Percentiles rank a stretch among this genome's conserved stretches.
Evolutionary conservation across 1,140 invertebrate genomes (phyloP).

Genomic region (Papilio machaon): DNA sequence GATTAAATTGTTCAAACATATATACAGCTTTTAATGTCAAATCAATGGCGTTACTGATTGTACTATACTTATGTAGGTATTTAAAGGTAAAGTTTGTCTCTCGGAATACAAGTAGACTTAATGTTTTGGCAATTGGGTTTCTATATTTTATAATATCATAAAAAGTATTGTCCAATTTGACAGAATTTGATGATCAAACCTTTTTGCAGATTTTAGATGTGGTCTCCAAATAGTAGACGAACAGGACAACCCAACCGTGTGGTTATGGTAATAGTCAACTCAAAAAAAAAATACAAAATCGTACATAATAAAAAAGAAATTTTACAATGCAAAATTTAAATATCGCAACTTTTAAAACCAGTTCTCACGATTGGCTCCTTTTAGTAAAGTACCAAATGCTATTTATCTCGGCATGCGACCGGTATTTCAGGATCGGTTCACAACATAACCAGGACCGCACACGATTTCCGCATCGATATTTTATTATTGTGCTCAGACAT

Average conservation of each 20-base stretch:
- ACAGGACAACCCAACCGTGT: neutral
- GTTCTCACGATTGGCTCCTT: slow-evolving; percentile 14
- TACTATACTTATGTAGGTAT: neutral
- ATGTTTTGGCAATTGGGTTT: neutral
- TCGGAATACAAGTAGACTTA: neutral
- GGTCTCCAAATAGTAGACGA: neutral
- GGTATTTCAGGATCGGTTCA: slow-evolving; percentile 37
- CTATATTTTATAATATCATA: neutral
- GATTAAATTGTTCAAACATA: slow-evolving; percentile 25
- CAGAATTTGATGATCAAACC: no score
- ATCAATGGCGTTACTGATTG: slow-evolving; percentile 3
- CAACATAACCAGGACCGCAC: slow-evolving; percentile 6
- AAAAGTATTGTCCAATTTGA: neutral
- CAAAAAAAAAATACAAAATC: neutral
- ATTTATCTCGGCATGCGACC: slow-evolving; percentile 33
- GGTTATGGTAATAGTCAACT: neutral
- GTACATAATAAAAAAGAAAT: neutral
- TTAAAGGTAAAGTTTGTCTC: neutral
- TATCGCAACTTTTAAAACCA: slow-evolving; percentile 19
- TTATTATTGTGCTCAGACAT: slow-evolving; percentile 33
- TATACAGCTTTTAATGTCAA: slow-evolving; percentile 28
- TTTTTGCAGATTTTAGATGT: neutral
- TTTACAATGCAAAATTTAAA: slow-evolving; percentile 5
- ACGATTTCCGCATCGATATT: slow-evolving; percentile 34
- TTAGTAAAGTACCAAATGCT: slow-evolving; percentile 27